A percentile compares a stretch with the other conserved stretches of the same genome.
Evolutionary conservation across 1,140 invertebrate genomes (phyloP).

Genomic region (Zaprionus kolodkinae): DNA sequence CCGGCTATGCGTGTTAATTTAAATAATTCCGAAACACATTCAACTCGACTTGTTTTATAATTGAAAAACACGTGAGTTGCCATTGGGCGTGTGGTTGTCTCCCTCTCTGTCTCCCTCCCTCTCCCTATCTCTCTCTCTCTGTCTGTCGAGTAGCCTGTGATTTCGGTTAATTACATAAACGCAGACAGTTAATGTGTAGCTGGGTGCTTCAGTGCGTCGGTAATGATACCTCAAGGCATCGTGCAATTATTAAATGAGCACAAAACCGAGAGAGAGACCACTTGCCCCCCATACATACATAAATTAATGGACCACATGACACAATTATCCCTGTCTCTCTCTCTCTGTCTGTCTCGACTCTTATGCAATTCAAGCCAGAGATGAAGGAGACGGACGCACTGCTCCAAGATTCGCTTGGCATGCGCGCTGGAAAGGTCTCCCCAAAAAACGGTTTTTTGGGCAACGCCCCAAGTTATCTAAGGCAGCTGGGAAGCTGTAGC

Average conservation of each 20-base stretch:
- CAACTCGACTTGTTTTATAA: slow-evolving; percentile 45
- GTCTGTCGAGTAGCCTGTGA: slow-evolving; percentile 21
- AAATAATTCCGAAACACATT: slow-evolving; percentile 40
- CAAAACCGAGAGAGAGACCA: slow-evolving; percentile 69
- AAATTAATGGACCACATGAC: slow-evolving; percentile 64
- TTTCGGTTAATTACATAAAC: slow-evolving; percentile 72
- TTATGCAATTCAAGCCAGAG: slow-evolving; percentile 4
- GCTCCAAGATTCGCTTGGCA: slow-evolving; percentile 18
- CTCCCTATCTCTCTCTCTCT: not conserved
- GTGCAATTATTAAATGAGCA: slow-evolving; percentile 80
- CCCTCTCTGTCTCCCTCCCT: not conserved
- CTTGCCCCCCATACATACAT: slow-evolving; percentile 59
- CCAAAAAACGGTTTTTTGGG: slow-evolving; percentile 18
- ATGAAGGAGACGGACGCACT: not conserved
- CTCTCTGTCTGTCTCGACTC: slow-evolving; percentile 1
- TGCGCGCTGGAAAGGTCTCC: slow-evolving; percentile 37
- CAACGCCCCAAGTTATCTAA: slow-evolving; percentile 63
- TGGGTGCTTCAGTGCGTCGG: slow-evolving; percentile 51
- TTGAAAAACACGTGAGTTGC: slow-evolving; percentile 49
- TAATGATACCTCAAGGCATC: slow-evolving; percentile 78
- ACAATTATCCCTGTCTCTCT: slow-evolving; percentile 16
- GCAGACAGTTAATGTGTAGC: slow-evolving; percentile 61
- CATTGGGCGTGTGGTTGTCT: slow-evolving; percentile 13
- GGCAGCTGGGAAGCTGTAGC: slow-evolving; percentile 45
- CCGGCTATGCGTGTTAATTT: slow-evolving; percentile 26